Evolutionary conservation across 2,797 vertebrate genomes (phyloP), one percentile per base, ranked within the genome.

Genomic region (Protonibea diacanthus): DNA sequence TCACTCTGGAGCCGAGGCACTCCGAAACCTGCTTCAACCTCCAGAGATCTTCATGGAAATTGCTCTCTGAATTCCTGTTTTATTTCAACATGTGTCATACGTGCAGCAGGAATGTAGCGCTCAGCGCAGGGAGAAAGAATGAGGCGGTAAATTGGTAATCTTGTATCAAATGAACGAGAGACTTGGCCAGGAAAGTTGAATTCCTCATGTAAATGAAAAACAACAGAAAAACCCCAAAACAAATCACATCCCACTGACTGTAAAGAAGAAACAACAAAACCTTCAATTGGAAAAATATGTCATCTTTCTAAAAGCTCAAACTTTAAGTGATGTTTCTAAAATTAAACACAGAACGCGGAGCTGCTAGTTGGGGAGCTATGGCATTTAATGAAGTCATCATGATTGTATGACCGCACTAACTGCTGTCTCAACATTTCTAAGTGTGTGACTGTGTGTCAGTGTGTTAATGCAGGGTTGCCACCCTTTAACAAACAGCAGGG

Each of bases 121-220:
- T 2, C 67, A 4, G 18, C 66, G 18, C 44, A 18, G 17, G 40
- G 6, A 56, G 27, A 58, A 21, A 33, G 72, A 73, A 58, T 48
- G 42, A 79, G 71, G 62, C n/a, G 15, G 58, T 68, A 88, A 85
- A 84, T 71, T 81, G 69, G 66, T 84, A 21, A 79, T 74, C 48
- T 66, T 8, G 59, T 49, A 68, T 75, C 11, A 77, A 74, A 78
- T 71, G 69, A 76, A 72, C 74, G 73, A 68, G 60, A 12, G 52
- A 75, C 64, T 81, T 18, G 49, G 79, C 64, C 47, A 23, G 55
- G 25, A 75, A 38, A 78, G 71, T 62, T 45, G 23, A 55, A 88
- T 84, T 86, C 84, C 72, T 86, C n/a, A n/a, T 60, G 64, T 52
- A 78, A 89, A 87, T 89, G 84, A 88, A 83, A 90, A 86, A 80